Evolutionary conservation across 2,113 vertebrate species (phyloP).

Genomic region (Gobio gobio): DNA sequence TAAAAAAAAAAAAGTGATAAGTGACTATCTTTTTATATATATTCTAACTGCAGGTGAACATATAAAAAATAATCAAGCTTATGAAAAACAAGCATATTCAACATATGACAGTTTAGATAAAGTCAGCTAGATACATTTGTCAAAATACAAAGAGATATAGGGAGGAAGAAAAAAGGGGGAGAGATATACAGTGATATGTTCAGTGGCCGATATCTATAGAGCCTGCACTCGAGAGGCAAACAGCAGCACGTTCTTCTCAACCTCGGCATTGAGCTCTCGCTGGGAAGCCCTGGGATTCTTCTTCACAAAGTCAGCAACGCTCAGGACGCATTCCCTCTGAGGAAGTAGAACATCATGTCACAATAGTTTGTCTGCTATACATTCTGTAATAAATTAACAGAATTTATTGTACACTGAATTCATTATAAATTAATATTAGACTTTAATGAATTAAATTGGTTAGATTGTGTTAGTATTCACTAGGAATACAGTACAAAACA

Average conservation of each 20-base stretch:
- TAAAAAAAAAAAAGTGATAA: not conserved
- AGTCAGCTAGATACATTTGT: not conserved
- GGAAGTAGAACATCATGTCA: conserved; percentile 20
- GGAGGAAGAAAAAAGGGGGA: not conserved
- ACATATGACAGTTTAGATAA: not conserved
- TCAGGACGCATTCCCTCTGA: conserved; percentile 75
- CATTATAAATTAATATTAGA: not conserved
- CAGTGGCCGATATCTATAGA: conserved; percentile 63
- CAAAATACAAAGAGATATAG: not conserved
- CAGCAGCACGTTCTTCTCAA: conserved; percentile 74
- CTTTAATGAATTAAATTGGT: not conserved
- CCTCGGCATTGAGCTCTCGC: conserved; percentile 65
- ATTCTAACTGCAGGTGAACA: not conserved
- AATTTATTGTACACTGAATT: no score
- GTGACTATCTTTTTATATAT: not conserved
- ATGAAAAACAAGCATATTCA: not conserved
- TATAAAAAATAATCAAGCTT: not conserved
- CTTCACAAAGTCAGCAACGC: conserved; percentile 68
- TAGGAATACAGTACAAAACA: no score
- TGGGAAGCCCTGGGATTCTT: conserved; percentile 70
- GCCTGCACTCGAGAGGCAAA: conserved; percentile 72
- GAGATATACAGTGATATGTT: conserved; percentile 52
- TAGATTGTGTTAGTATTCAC: not conserved
- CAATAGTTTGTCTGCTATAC: not conserved
- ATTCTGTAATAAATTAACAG: not conserved